These are phyloP conservation scores for Menidia beryllina DNA, from an alignment of 2,113 vertebrate species.

Conservation along the genomic window DNA sequence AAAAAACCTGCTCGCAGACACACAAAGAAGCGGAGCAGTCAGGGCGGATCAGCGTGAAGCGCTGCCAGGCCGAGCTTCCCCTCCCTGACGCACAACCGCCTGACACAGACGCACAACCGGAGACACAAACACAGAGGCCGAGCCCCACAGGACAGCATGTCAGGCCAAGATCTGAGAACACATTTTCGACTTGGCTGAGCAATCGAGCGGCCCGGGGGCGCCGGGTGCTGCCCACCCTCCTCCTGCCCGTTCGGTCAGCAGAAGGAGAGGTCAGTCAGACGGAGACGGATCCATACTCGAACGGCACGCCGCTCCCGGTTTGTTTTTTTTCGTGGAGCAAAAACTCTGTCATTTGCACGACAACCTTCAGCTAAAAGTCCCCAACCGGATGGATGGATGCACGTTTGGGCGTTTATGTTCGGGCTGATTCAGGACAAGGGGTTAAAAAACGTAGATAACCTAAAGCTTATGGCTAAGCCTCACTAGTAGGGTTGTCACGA, in stretches of 20 bases:
- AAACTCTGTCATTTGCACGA: conserved; percentile 6
- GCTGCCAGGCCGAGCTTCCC: conserved; percentile 58
- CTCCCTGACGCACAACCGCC: conserved; percentile 39
- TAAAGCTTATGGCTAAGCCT: no score
- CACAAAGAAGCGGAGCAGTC: conserved; percentile 40
- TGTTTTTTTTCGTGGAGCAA: conserved; percentile 23
- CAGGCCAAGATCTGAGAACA: conserved; percentile 82
- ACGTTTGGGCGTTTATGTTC: conserved; percentile 2
- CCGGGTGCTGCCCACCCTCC: conserved; percentile 69
- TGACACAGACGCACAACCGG: conserved; percentile 32
- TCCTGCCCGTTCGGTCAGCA: conserved; percentile 64
- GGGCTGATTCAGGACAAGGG: not conserved
- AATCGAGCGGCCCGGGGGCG: conserved; percentile 73
- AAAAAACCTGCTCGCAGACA: conserved; percentile 20
- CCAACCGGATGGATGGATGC: not conserved
- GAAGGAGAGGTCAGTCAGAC: conserved; percentile 65
- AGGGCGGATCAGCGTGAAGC: conserved; percentile 66
- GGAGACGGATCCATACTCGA: conserved; percentile 67
- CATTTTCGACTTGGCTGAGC: conserved; percentile 80
- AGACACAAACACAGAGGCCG: conserved; percentile 45
- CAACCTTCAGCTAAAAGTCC: conserved; percentile 18
- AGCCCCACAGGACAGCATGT: conserved; percentile 74
- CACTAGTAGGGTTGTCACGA: no score
- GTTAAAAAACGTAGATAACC: no score
- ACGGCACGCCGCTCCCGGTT: conserved; percentile 46